These are phyloP conservation scores for Aphidius ervi DNA, from an alignment of 1,140 invertebrate genomes.

Conservation along the genomic window DNA sequence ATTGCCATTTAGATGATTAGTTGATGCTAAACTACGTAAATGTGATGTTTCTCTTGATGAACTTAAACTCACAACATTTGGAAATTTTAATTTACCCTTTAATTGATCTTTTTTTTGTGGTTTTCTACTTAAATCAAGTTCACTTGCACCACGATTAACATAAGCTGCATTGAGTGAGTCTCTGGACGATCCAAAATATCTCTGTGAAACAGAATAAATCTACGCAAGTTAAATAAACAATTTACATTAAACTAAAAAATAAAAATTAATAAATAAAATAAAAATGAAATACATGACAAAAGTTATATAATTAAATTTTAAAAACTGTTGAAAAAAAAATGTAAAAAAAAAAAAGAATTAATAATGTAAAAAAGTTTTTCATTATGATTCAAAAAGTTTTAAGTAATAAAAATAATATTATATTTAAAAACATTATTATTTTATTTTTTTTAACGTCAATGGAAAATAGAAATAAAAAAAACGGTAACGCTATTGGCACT, in stretches of 20 bases:
- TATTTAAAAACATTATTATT: no score
- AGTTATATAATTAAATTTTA: slow-evolving; percentile 26
- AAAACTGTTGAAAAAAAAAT: background rate
- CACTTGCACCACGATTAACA: slow-evolving; percentile 65
- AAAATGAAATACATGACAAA: background rate
- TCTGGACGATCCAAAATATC: slow-evolving; percentile 66
- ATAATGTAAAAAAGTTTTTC: no score
- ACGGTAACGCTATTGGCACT: no score
- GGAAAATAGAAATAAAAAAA: no score
- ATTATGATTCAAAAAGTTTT: no score
- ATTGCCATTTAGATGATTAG: slow-evolving; percentile 61
- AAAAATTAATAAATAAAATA: background rate
- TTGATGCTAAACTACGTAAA: slow-evolving; percentile 57
- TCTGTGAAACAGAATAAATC: slow-evolving; percentile 52
- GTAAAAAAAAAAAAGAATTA: no score
- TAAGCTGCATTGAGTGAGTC: slow-evolving; percentile 71
- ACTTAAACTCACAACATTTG: slow-evolving; percentile 59
- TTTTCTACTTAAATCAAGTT: slow-evolving; percentile 69
- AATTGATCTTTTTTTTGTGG: slow-evolving; percentile 60
- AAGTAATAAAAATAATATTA: no score
- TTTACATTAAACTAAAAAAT: background rate
- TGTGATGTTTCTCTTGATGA: slow-evolving; percentile 60
- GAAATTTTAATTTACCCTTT: slow-evolving; percentile 63
- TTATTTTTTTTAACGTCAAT: no score
- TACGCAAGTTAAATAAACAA: slow-evolving; percentile 25